These are phyloP conservation scores for Lepidurus apus DNA, from an alignment of 1,140 invertebrate species.

Conservation along the genomic window DNA sequence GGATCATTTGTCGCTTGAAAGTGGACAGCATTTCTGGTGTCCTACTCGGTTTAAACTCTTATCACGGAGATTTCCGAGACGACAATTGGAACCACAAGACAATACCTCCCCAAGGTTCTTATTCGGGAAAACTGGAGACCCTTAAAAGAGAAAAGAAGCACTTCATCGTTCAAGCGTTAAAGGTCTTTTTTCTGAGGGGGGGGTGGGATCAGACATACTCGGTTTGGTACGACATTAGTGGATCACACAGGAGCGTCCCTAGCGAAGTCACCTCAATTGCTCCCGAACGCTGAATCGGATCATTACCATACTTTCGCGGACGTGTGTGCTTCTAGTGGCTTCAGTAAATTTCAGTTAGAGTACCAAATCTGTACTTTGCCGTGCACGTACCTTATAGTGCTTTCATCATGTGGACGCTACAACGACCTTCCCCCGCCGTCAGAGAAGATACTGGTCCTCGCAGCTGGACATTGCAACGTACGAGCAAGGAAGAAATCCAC, in stretches of 20 bases:
- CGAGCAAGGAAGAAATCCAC: conserved; percentile 1
- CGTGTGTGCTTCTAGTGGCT: not conserved
- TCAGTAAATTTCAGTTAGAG: not conserved
- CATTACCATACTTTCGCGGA: not conserved
- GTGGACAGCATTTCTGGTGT: not conserved
- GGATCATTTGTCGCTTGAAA: not conserved
- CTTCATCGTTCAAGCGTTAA: conserved; percentile 9
- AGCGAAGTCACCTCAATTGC: not conserved
- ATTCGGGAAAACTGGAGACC: not conserved
- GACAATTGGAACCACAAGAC: not conserved
- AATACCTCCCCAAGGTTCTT: not conserved
- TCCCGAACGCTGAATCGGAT: not conserved
- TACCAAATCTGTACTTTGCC: too few species aligned
- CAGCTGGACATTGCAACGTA: not conserved
- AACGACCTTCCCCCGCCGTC: not conserved
- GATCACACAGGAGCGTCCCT: not conserved
- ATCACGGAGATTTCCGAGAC: not conserved
- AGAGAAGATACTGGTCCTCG: not conserved
- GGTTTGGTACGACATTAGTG: not conserved
- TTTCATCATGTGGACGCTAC: conserved; percentile 7
- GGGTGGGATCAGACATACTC: conserved; percentile 6
- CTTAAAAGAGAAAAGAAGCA: conserved; percentile 9
- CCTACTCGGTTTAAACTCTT: not conserved
- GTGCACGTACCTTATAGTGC: not conserved
- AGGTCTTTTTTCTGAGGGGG: not conserved